Evolutionary conservation across 1,140 invertebrate genomes (phyloP).

Genomic region (Papilio dardanus): DNA sequence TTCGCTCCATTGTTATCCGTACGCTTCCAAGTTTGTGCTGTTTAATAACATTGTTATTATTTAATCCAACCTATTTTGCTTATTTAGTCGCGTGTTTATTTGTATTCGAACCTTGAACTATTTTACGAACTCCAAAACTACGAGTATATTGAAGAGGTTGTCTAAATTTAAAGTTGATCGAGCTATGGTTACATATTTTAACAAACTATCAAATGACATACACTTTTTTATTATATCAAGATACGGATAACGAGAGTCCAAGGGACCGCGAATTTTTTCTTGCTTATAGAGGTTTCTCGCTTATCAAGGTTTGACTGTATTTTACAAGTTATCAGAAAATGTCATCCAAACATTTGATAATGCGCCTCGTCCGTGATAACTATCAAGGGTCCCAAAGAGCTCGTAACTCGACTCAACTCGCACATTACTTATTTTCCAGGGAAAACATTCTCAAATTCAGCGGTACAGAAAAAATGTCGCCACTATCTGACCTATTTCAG

Average conservation of each 20-base stretch:
- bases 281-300: too few species aligned
- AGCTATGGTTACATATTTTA: not conserved
- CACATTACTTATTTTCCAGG: slow-evolving; percentile 61
- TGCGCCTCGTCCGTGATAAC: slow-evolving; percentile 5
- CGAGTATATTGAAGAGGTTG: not conserved
- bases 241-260: too few species aligned
- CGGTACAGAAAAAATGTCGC: slow-evolving; percentile 56
- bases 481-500: slow-evolving; percentile 71
- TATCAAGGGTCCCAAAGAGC: slow-evolving; percentile 26
- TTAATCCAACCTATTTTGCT: slow-evolving; percentile 19
- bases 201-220: too few species aligned
- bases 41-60: slow-evolving; percentile 44
- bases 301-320: too few species aligned
- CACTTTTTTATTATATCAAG: too few species aligned
- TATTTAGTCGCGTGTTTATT: slow-evolving; percentile 4
- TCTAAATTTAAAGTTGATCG: not conserved
- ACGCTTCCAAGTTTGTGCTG: slow-evolving; percentile 32
- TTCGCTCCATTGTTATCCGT: slow-evolving; percentile 24
- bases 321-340: not conserved
- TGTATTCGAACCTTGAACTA: not conserved
- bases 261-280: too few species aligned
- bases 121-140: not conserved
- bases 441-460: slow-evolving; percentile 57
- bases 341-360: not conserved
- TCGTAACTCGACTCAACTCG: slow-evolving; percentile 43